These are phyloP conservation scores for Eclectus roratus DNA, from an alignment of 2,113 vertebrate species.

Conservation along the genomic window DNA sequence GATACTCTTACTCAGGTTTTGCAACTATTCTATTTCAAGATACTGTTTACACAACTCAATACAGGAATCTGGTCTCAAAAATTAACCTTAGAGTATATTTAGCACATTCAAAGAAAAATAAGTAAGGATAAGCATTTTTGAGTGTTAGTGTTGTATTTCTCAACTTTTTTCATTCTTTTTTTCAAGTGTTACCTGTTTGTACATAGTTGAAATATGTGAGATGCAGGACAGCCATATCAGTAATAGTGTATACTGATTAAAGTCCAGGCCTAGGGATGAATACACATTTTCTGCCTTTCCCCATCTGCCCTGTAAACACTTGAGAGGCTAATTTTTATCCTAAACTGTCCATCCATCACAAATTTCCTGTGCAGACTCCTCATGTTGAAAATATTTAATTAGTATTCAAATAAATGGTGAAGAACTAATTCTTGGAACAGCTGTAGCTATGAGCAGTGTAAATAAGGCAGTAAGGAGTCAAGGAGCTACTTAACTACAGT, in stretches of 20 bases:
- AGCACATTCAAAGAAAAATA: not conserved
- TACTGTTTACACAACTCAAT: not conserved
- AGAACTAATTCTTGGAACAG: not conserved
- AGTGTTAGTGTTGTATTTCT: not conserved
- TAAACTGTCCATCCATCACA: not conserved
- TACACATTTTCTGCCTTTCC: not conserved
- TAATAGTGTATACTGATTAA: not conserved
- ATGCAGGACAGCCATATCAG: not conserved
- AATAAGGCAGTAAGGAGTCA: not conserved
- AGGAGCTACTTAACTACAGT: not conserved
- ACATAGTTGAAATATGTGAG: conserved; percentile 4
- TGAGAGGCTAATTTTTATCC: not conserved
- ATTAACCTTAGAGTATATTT: conserved; percentile 29
- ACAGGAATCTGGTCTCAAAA: not conserved
- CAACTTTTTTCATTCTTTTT: not conserved
- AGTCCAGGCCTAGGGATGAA: not conserved
- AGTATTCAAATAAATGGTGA: conserved; percentile 11
- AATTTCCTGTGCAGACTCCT: not conserved
- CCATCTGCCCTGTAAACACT: not conserved
- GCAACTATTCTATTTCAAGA: not conserved
- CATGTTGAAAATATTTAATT: not conserved
- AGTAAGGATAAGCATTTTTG: not conserved
- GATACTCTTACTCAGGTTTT: not conserved
- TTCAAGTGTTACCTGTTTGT: not conserved
- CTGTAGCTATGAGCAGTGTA: not conserved